Evolutionary conservation across 2,888 invertebrate species (phyloP), one percentile per base, ranked within the genome.

Genomic region (Cactoblastis cactorum): DNA sequence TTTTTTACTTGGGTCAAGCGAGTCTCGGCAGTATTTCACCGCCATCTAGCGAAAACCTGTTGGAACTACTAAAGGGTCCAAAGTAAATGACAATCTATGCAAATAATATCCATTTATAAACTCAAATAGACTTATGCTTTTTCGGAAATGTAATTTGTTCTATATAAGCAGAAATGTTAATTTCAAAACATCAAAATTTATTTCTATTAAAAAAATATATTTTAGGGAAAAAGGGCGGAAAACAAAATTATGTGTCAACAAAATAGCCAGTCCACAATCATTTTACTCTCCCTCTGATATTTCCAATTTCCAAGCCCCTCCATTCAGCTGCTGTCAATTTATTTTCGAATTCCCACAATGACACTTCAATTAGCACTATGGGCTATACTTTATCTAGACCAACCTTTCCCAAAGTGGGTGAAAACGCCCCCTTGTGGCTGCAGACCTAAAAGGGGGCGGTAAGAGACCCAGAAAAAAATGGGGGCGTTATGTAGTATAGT

Each of bases 291-390:
- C 46, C 19, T 47, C 22, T 35, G 18, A 33, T 34, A n/a, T 12
- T 1, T 18, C 34, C 33, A 8, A 15, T 47, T 46, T 35, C 22
- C 2, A n/a, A 19, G 46, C 35, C 22, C 46, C 46, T 15, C 17
- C 14, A 8, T 19, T 32, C 32, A 18, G 17, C 18, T n/a, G 45
- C 33, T 19, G n/a, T 37, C 35, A 47, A 47, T 47, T 35, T 46
- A 46, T 46, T 47, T 35, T 9, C 15, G 4, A 22, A 47, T 8
- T 47, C 46, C 46, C 46, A 12, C 12, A 34, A 35, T 33, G 34
- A 14, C 15, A 15, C 14, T 37, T 24, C 11, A 15, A 5, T 17
- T 37, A 9, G 17, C 6, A 11, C 15, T 15, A 6, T 17, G 9
- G n/a, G 6, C 2, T 12, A n/a, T 34, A 11, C 32, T 32, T 4